Conservation (phyloP, 2,797 vertebrate genomes). For the Pangasius sanitwongsei region DNA sequence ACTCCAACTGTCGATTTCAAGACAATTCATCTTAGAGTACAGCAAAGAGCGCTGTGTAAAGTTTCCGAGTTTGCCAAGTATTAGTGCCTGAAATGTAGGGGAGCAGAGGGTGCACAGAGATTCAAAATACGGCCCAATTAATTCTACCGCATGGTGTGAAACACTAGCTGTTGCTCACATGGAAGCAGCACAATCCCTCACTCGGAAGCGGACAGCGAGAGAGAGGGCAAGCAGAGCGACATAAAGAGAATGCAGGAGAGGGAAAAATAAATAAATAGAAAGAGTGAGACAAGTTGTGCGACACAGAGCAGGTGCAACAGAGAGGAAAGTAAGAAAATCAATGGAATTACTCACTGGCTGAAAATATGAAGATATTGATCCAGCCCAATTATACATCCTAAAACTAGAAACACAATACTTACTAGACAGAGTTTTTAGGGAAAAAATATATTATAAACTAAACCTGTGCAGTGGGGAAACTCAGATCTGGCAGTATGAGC, state of each 20-base stretch:
- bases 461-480: not conserved
- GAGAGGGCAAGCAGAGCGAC: not conserved
- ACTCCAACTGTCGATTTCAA: slow-evolving; percentile 12
- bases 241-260: not conserved
- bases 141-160: slow-evolving; percentile 36
- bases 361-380: not conserved
- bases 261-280: not conserved
- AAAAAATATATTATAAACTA: no score
- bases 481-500: not conserved
- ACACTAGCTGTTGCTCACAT: not conserved
- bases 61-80: not conserved
- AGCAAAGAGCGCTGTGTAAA: not conserved
- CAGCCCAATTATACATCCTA: not conserved
- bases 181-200: not conserved
- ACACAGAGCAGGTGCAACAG: not conserved
- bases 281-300: not conserved
- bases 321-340: not conserved
- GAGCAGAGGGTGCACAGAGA: slow-evolving; percentile 22
- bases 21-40: not conserved
- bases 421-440: not conserved
- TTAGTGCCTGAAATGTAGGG: not conserved
- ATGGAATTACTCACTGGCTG: not conserved
- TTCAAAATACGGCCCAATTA: slow-evolving; percentile 57
- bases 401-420: not conserved
- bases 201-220: slow-evolving; percentile 12